These are phyloP conservation scores for Pseudopleuronectes americanus DNA, from an alignment of 2,797 vertebrate genomes.

Conservation along the genomic window DNA sequence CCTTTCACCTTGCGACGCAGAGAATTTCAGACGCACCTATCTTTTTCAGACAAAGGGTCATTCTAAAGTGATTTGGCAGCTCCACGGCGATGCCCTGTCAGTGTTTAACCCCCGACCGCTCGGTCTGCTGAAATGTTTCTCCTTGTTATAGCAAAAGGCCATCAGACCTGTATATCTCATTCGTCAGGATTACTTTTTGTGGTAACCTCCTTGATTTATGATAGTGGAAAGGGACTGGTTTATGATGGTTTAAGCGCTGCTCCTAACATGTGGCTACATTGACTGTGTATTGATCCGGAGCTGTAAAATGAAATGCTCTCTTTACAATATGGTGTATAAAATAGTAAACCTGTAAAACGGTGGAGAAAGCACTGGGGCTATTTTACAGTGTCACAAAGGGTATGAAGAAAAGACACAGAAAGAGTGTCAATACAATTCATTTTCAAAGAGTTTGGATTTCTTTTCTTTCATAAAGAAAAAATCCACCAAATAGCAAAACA, in stretches of 20 bases:
- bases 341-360: constrained; percentile 31
- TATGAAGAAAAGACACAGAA: neutral
- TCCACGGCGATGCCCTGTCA: constrained; percentile 64
- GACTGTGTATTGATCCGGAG: constrained; percentile 76
- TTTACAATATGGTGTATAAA: constrained; percentile 62
- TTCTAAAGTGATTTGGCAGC: constrained; percentile 76
- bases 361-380: constrained; percentile 12
- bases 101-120: constrained; percentile 72
- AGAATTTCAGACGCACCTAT: constrained; percentile 71
- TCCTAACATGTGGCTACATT: constrained; percentile 67
- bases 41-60: constrained; percentile 79
- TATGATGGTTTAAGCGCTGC: constrained; percentile 79
- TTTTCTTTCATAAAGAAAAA: constrained; percentile 8
- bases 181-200: constrained; percentile 72
- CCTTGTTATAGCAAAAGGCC: constrained; percentile 39
- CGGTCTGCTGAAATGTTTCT: constrained; percentile 55
- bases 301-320: constrained; percentile 70
- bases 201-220: constrained; percentile 73
- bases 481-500: neutral
- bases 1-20: constrained; percentile 82
- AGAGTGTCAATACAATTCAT: neutral
- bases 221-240: constrained; percentile 75
- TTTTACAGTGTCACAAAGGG: constrained; percentile 34
- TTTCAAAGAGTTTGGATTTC: neutral
- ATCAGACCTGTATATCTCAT: constrained; percentile 57